Conservation (phyloP, 64 coral and sea anemone species). For the Cladopsammia gracilis region DNA sequence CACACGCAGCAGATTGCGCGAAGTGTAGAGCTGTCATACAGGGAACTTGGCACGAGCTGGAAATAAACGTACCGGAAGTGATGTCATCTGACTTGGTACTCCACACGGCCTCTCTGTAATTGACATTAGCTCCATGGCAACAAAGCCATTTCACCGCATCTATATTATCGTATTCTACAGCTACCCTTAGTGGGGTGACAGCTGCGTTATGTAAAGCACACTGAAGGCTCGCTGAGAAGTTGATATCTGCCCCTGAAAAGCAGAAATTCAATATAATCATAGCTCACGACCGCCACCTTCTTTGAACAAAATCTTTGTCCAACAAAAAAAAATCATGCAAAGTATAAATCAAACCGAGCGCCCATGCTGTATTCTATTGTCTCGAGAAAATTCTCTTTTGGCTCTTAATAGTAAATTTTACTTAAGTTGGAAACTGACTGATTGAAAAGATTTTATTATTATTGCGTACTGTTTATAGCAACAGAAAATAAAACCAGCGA, state of each 20-base stretch:
- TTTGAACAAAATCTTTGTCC: no score
- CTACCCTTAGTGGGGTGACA: constrained; percentile 1
- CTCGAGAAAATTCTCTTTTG: no score
- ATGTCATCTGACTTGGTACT: constrained; percentile 9
- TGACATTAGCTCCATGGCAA: background rate
- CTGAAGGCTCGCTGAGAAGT: background rate
- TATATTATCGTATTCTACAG: background rate
- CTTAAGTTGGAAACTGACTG: no score
- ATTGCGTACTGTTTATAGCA: no score
- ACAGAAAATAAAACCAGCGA: no score
- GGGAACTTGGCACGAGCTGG: constrained; percentile 61
- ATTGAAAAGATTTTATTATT: no score
- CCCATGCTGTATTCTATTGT: no score
- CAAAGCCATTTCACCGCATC: background rate
- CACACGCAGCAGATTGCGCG: constrained; percentile 56
- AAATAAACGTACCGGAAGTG: constrained; percentile 29
- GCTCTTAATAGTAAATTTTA: no score
- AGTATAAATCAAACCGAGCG: no score
- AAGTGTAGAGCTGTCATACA: constrained; percentile 78
- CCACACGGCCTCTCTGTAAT: constrained; percentile 15
- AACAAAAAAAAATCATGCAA: no score
- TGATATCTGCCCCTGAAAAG: background rate
- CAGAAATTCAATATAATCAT: background rate
- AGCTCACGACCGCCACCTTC: no score
- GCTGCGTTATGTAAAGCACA: background rate